A percentile compares a stretch with the other conserved stretches of the same genome.
phyloP scores from a whole-genome alignment of 2,888 invertebrate genomes.

The Polylopha cassiicola region DNA sequence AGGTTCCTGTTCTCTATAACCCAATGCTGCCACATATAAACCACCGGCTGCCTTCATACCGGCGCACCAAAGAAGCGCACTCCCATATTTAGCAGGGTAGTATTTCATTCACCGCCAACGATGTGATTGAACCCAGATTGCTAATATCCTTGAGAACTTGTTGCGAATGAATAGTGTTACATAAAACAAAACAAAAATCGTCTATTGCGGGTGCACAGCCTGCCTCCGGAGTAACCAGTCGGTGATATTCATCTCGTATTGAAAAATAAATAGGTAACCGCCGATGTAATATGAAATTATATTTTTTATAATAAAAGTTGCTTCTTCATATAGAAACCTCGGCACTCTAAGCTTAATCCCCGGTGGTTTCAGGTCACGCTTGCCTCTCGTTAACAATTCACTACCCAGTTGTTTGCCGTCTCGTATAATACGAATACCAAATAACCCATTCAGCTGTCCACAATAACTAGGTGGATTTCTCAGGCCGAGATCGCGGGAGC shows the following conservation, averaged over 20 bases:
- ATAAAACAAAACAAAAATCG: conserved; percentile 23
- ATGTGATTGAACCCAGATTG: conserved; percentile 65
- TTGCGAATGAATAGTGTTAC: conserved; percentile 42
- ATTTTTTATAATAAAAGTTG: no score
- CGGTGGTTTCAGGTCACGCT: conserved; percentile 7
- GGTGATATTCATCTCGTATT: conserved; percentile 18
- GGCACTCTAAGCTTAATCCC: conserved; percentile 9
- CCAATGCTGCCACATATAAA: conserved; percentile 27
- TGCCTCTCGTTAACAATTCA: conserved; percentile 13
- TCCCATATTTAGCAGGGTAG: conserved; percentile 38
- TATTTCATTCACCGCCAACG: conserved; percentile 64
- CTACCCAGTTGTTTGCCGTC: conserved; percentile 12
- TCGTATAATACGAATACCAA: conserved; percentile 23
- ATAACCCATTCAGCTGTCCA: conserved; percentile 21
- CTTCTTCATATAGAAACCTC: no score
- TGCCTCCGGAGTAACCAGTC: conserved; percentile 7
- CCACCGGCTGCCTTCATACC: conserved; percentile 23
- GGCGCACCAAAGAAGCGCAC: conserved; percentile 27
- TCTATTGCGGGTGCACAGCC: conserved; percentile 15
- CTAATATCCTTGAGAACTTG: conserved; percentile 66
- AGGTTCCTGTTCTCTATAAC: conserved; percentile 39
- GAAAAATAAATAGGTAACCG: no score
- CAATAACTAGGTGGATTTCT: conserved; percentile 19
- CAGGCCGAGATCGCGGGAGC: conserved; percentile 15
- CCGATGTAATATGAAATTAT: no score